Evolutionary conservation across 2,113 vertebrate genomes (phyloP).

Genomic region (Phycodurus eques): DNA sequence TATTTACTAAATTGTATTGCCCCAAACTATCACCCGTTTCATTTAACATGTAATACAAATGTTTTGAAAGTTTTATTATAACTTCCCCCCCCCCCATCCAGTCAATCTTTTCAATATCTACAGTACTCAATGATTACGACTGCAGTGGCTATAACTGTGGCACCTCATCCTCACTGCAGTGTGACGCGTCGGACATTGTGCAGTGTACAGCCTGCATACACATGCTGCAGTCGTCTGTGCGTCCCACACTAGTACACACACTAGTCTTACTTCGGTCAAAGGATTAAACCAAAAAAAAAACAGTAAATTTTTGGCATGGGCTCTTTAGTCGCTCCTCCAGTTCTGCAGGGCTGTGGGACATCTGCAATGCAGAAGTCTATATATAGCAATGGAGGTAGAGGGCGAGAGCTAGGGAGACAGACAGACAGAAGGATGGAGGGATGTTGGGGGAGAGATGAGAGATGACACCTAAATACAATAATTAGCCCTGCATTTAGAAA

Average conservation of each 20-base stretch:
- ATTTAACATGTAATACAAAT: neutral
- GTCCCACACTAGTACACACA: neutral
- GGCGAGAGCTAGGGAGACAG: slow-evolving; percentile 29
- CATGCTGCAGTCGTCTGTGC: slow-evolving; percentile 1
- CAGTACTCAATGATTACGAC: slow-evolving; percentile 35
- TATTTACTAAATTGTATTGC: too few species aligned
- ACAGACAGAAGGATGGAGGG: slow-evolving; percentile 7
- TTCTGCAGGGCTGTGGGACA: slow-evolving; percentile 71
- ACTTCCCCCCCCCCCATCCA: neutral
- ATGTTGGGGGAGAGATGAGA: slow-evolving; percentile 12
- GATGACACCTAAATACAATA: slow-evolving; percentile 16
- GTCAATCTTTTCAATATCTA: neutral
- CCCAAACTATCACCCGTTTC: neutral
- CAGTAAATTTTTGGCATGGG: slow-evolving; percentile 36
- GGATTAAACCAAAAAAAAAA: slow-evolving; percentile 15
- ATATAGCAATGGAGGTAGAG: slow-evolving; percentile 69
- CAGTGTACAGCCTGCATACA: slow-evolving; percentile 1
- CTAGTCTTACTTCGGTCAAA: slow-evolving; percentile 5
- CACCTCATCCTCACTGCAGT: slow-evolving; percentile 56
- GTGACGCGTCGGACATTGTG: slow-evolving; percentile 20
- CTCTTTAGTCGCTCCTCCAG: slow-evolving; percentile 48
- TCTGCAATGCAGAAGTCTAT: slow-evolving; percentile 82
- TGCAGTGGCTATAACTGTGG: slow-evolving; percentile 48
- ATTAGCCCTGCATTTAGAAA: neutral
- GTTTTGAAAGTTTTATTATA: too few species aligned